Conservation (phyloP, 1,140 invertebrate species). For the Solenopsis invicta region DNA sequence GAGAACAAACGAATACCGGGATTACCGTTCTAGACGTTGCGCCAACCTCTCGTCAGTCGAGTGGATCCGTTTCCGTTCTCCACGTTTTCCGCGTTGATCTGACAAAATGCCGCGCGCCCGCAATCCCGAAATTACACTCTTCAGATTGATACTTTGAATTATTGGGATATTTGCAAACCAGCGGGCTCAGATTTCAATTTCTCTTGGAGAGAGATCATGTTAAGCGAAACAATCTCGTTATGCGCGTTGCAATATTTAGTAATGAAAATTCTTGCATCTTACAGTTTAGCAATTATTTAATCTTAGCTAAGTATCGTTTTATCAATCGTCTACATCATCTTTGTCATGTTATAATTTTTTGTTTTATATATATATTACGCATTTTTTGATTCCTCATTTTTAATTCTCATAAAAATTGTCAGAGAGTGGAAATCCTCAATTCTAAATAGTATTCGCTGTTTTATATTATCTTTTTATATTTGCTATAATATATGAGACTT, state of each 20-base stretch:
- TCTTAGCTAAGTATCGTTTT: not conserved
- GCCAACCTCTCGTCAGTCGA: constrained; percentile 13
- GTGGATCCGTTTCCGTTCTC: not conserved
- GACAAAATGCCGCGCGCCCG: constrained; percentile 17
- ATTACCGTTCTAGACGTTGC: constrained; percentile 40
- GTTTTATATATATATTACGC: not conserved
- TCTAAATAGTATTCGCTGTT: not conserved
- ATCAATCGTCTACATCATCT: not conserved
- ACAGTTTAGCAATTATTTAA: not conserved
- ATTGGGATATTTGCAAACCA: not conserved
- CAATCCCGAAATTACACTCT: constrained; percentile 40
- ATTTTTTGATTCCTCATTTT: not conserved
- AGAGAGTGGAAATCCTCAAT: not conserved
- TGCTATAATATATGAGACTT: not conserved
- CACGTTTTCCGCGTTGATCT: constrained; percentile 30
- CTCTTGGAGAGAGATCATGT: not conserved
- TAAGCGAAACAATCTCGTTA: not conserved
- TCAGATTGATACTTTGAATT: constrained; percentile 9
- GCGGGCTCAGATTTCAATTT: not conserved
- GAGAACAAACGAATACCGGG: constrained; percentile 46
- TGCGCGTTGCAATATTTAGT: not conserved
- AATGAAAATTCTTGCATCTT: not conserved
- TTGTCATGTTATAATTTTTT: not conserved
- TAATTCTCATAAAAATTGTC: not conserved
- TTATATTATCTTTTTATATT: not conserved